Evolutionary conservation across 2,797 vertebrate genomes (phyloP), one percentile per base, ranked within the genome.

Genomic region (Pangasius krempfi): DNA sequence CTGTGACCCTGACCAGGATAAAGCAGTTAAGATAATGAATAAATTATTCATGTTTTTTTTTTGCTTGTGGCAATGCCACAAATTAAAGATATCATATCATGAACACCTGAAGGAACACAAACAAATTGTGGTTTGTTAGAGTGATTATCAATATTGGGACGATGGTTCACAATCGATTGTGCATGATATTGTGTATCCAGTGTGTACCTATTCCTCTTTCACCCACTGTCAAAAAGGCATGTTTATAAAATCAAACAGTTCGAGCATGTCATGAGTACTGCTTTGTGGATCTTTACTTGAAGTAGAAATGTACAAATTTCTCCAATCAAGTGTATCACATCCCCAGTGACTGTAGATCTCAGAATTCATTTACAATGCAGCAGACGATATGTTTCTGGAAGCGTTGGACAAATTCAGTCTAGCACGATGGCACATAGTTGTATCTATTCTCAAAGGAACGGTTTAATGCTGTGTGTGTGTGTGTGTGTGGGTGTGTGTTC

Each of bases 401-500:
- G 8, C 0, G 13, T 3, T 47, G 37, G 60, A 66, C 81, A 30
- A 70, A 84, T 70, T 68, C 62, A 84, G 64, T 70, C 83, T 37
- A 84, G n/a, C 83, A 52, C 62, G 4, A 52, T 22, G 62, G 62
- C 62, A 33, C 44, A 22, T 12, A 50, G 62, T 84, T 52, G n/a
- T 33, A 54, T 84, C n/a, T 84, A 76, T 86, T 79, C 60, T 64
- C 75, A 64, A 87, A 87, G 75, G 56, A 66, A 66, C 14, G 3
- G 37, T 76, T 86, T 76, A 60, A 86, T 64, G n/a, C 40, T 64
- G 37, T 54, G 40, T 76, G 58, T 82, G 87, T 47, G 40, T 44
- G 47, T 54, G 40, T 76, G 58, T 82, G 88, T 47, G 47, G 0
- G 44, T 80, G 81, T 81, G 64, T 37, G 88, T 89, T 90, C 89